These are phyloP conservation scores for Anthopleura sola DNA, from an alignment of 64 coral and sea anemone species.

Conservation along the genomic window DNA sequence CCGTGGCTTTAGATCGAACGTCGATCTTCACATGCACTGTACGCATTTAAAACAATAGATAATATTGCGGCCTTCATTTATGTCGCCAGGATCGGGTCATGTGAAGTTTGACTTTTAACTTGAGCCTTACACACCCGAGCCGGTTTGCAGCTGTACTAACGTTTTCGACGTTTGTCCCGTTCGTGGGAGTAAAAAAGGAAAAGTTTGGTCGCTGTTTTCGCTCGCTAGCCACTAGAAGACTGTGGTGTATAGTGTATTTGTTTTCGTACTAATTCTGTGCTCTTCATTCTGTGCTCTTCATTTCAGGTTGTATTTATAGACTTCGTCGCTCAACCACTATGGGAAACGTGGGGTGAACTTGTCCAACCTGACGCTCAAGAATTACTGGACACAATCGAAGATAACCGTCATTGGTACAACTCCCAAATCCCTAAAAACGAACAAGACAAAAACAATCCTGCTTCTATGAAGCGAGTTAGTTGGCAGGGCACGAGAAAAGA, in stretches of 20 bases:
- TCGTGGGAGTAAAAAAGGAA: no score
- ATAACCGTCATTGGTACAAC: conserved; percentile 98
- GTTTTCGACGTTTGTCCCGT: no score
- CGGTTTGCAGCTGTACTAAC: no score
- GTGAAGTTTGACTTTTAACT: no score
- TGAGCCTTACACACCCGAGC: no score
- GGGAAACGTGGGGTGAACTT: conserved; percentile 97
- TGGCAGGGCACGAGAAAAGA: conserved; percentile 92
- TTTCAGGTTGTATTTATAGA: conserved; percentile 96
- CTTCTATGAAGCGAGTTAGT: conserved; percentile 70
- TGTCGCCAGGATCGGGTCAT: no score
- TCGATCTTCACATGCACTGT: no score
- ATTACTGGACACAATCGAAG: conserved; percentile 89
- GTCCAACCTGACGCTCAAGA: conserved; percentile 88
- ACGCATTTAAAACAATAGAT: no score
- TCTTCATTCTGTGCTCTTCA: no score
- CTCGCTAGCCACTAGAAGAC: no score
- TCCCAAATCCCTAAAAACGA: conserved; percentile 86
- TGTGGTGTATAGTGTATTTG: neutral
- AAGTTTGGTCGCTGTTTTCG: no score
- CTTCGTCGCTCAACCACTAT: conserved; percentile 93
- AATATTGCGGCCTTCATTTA: no score
- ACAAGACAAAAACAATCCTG: conserved; percentile 67
- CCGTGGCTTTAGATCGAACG: neutral
- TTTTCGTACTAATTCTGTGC: neutral